phyloP scores from a whole-genome alignment of 2,113 vertebrate species.

The Coptodon bakossiorum region DNA sequence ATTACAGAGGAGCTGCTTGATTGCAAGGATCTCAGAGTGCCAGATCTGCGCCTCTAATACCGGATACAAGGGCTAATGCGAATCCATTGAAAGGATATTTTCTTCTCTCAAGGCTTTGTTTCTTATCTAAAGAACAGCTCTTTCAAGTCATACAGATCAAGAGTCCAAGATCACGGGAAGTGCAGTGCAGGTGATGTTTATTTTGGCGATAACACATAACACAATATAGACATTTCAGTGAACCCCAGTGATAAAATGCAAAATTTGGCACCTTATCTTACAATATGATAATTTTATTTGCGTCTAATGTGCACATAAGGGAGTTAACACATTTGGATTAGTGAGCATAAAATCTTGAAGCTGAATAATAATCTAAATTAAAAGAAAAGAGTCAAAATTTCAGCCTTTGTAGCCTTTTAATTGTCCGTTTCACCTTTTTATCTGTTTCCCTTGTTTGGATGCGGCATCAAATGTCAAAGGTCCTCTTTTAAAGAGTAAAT shows the following conservation, averaged over 20 bases:
- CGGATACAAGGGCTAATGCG: conserved; percentile 31
- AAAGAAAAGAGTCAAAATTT: not conserved
- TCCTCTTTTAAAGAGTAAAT: not conserved
- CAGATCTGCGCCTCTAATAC: conserved; percentile 20
- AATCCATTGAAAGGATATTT: conserved; percentile 27
- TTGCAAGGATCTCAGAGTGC: conserved; percentile 25
- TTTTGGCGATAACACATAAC: not conserved
- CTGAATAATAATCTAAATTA: not conserved
- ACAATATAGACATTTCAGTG: not conserved
- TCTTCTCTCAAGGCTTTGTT: conserved; percentile 28
- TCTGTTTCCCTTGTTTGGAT: not conserved
- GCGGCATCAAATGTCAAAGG: not conserved
- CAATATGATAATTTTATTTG: not conserved
- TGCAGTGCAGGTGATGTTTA: conserved; percentile 28
- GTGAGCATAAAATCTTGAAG: not conserved
- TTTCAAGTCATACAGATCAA: conserved; percentile 38
- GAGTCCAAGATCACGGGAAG: conserved; percentile 33
- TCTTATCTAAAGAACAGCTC: conserved; percentile 41
- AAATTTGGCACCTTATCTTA: not conserved
- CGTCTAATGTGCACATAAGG: not conserved
- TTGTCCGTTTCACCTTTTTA: not conserved
- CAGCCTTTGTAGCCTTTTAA: not conserved
- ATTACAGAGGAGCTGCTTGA: conserved; percentile 46
- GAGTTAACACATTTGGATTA: not conserved
- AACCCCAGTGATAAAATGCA: not conserved